Percentiles rank a stretch among this genome's conserved stretches.
phyloP scores from a whole-genome alignment of 2,113 vertebrate genomes.

The Dicerorhinus sumatrensis region DNA sequence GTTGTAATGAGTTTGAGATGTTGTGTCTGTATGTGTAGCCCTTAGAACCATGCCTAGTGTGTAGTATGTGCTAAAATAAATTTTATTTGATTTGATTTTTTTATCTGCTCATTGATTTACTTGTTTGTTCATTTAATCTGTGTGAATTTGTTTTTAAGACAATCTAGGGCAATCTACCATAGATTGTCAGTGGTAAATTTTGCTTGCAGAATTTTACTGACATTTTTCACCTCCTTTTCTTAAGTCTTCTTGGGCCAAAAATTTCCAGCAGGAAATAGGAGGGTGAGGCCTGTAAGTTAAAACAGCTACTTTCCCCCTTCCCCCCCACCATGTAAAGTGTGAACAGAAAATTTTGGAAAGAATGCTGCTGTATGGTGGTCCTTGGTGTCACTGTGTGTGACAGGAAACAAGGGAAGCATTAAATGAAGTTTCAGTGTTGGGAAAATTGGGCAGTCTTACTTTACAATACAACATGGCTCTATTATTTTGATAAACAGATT shows the following conservation, averaged over 20 bases:
- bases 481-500: slow-evolving; percentile 10
- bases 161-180: neutral
- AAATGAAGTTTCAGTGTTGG: neutral
- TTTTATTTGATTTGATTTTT: neutral
- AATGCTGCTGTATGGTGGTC: neutral
- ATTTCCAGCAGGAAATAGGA: slow-evolving; percentile 19
- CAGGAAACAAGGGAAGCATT: neutral
- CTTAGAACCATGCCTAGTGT: neutral
- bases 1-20: neutral
- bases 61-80: neutral
- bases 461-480: neutral
- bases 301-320: neutral
- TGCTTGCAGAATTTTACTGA: neutral
- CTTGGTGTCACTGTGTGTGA: neutral
- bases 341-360: slow-evolving; percentile 6
- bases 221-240: neutral
- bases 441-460: neutral
- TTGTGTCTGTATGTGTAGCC: rapidly evolving
- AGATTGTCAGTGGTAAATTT: neutral
- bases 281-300: slow-evolving; percentile 1
- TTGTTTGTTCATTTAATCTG: neutral
- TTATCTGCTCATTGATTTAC: neutral
- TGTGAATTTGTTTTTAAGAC: neutral
- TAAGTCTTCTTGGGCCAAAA: slow-evolving; percentile 25
- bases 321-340: neutral